Evolutionary conservation across 1,140 invertebrate species (phyloP).

Genomic region (Armadillidium nasatum): DNA sequence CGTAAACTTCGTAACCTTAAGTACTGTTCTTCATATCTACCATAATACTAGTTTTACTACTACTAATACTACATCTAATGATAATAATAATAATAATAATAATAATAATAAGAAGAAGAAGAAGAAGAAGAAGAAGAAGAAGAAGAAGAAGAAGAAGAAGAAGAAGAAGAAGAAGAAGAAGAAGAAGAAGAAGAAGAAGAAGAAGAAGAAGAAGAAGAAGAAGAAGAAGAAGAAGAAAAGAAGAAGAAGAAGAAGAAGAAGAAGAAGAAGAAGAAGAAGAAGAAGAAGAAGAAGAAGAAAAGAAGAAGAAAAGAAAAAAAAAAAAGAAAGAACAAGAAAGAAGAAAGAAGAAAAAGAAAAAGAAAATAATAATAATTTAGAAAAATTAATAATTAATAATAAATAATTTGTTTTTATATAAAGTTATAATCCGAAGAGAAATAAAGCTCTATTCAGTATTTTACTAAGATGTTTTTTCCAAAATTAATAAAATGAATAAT

Average conservation of each 20-base stretch:
- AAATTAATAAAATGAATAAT: too few relatives aligned
- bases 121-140: background rate
- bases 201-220: background rate
- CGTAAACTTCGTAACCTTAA: too few relatives aligned
- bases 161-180: constrained; percentile 11
- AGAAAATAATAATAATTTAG: too few relatives aligned
- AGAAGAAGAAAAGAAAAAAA: background rate
- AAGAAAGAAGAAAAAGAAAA: background rate
- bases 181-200: background rate
- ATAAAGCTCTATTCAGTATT: too few relatives aligned
- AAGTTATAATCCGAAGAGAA: too few relatives aligned
- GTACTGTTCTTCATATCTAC: too few relatives aligned
- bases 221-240: background rate
- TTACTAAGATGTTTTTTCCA: too few relatives aligned
- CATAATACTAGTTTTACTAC: too few relatives aligned
- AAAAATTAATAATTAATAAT: too few relatives aligned
- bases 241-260: background rate
- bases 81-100: constrained; percentile 21
- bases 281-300: background rate
- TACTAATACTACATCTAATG: too few relatives aligned
- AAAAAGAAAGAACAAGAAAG: background rate
- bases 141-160: background rate
- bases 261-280: background rate
- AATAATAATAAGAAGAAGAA: too few relatives aligned
- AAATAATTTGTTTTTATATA: too few relatives aligned